Percentiles rank a stretch among this genome's conserved stretches.
These are phyloP conservation scores for Arizona elegans DNA, from an alignment of 2,113 vertebrate species.

Conservation along the genomic window DNA sequence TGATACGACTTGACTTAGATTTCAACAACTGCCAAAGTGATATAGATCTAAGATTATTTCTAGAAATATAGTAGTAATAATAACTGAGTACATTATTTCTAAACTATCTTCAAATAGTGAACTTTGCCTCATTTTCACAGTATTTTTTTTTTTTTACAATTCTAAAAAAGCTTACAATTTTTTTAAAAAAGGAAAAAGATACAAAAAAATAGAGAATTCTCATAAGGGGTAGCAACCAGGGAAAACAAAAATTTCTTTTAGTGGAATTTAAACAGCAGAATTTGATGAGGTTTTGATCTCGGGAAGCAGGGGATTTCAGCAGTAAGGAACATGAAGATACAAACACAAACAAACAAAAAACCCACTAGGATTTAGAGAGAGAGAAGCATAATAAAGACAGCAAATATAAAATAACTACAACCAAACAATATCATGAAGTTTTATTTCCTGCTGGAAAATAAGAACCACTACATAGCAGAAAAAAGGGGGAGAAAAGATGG, in stretches of 20 bases:
- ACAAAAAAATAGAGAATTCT: background rate
- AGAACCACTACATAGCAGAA: background rate
- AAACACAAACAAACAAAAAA: background rate
- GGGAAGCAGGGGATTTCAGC: constrained; percentile 1
- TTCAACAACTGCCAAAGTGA: background rate
- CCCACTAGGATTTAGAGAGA: background rate
- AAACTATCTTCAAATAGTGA: background rate
- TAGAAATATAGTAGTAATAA: background rate
- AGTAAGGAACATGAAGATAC: background rate
- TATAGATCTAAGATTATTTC: background rate
- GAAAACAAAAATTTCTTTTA: background rate
- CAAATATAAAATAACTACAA: background rate
- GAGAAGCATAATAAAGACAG: background rate
- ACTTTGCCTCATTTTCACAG: background rate
- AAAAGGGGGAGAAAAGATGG: background rate
- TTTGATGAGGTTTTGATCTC: background rate
- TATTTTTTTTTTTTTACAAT: background rate
- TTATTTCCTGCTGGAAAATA: background rate
- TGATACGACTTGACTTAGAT: background rate
- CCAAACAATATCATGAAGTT: background rate
- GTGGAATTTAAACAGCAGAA: background rate
- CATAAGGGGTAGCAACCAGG: background rate
- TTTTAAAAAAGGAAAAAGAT: background rate
- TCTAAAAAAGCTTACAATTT: background rate
- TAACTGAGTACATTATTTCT: background rate